Evolutionary conservation across 2,113 vertebrate genomes (phyloP).

Genomic region (Morone saxatilis): DNA sequence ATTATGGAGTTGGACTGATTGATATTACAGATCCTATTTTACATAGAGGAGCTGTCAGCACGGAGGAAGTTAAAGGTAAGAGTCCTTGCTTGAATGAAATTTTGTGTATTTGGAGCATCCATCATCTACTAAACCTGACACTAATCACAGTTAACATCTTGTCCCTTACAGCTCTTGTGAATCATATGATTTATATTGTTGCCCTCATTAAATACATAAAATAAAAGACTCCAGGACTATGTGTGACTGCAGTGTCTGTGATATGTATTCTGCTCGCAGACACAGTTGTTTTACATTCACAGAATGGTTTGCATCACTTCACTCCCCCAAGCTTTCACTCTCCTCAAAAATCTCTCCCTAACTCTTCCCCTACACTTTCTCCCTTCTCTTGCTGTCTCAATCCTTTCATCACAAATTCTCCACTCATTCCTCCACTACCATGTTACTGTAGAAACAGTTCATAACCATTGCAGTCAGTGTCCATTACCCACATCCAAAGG

Average conservation of each 20-base stretch:
- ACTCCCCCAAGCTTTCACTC: constrained; percentile 23
- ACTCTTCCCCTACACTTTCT: background rate
- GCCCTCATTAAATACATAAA: background rate
- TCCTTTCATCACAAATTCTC: constrained; percentile 4
- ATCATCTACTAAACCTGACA: constrained; percentile 8
- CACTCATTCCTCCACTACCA: background rate
- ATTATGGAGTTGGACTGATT: constrained; percentile 6
- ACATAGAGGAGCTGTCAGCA: constrained; percentile 33
- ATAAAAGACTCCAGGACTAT: constrained; percentile 3
- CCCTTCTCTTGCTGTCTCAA: background rate
- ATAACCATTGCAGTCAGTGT: constrained; percentile 7
- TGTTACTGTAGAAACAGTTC: background rate
- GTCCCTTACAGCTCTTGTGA: background rate
- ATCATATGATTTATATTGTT: background rate
- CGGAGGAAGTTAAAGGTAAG: constrained; percentile 61
- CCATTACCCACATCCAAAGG: background rate
- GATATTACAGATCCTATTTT: constrained; percentile 27
- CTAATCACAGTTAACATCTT: background rate
- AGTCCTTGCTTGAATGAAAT: background rate
- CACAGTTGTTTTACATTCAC: constrained; percentile 57
- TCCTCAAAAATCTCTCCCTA: background rate
- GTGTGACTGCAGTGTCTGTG: constrained; percentile 40
- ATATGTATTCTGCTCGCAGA: constrained; percentile 54
- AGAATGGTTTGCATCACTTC: constrained; percentile 23
- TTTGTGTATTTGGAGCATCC: background rate